These are phyloP conservation scores for Scomber japonicus DNA, from an alignment of 2,113 vertebrate genomes.

Conservation along the genomic window DNA sequence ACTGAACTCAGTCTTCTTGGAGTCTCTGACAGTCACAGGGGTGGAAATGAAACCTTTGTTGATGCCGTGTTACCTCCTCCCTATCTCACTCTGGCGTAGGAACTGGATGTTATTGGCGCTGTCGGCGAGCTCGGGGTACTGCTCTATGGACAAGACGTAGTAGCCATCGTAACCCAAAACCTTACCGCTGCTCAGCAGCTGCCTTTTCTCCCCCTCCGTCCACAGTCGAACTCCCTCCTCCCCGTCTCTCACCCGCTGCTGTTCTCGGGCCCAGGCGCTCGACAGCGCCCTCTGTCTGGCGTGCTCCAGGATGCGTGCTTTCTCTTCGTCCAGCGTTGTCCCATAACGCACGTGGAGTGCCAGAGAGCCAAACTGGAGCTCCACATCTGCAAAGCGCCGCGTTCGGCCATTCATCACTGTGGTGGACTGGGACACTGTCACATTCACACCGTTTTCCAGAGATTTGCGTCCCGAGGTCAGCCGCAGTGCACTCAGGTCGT, in stretches of 20 bases:
- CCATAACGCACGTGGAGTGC: conserved; percentile 96
- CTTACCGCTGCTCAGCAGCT: conserved; percentile 96
- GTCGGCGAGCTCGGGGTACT: conserved; percentile 99
- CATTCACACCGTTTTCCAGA: conserved; percentile 96
- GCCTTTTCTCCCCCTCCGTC: conserved; percentile 98
- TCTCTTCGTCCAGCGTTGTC: conserved; percentile 96
- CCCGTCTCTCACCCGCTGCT: conserved; percentile 95
- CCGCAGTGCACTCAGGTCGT: conserved; percentile 93
- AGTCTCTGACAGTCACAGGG: conserved; percentile 51
- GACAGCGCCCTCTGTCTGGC: conserved; percentile 94
- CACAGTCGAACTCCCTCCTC: conserved; percentile 96
- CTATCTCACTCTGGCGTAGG: conserved; percentile 98
- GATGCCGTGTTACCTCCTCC: conserved; percentile 94
- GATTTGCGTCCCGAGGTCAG: conserved; percentile 94
- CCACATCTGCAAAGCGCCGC: conserved; percentile 96
- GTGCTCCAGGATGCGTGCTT: conserved; percentile 95
- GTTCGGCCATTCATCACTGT: conserved; percentile 96
- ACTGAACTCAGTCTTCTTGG: conserved; percentile 21
- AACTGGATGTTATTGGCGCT: conserved; percentile 99
- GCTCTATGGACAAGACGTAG: conserved; percentile 98
- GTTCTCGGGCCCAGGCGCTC: conserved; percentile 97
- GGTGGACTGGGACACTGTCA: conserved; percentile 97
- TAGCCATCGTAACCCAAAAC: conserved; percentile 98
- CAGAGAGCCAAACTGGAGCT: conserved; percentile 94
- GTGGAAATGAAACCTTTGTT: neutral